These are phyloP conservation scores for Drosophila austrosaltans DNA, from an alignment of 2,888 invertebrate genomes.

Conservation along the genomic window DNA sequence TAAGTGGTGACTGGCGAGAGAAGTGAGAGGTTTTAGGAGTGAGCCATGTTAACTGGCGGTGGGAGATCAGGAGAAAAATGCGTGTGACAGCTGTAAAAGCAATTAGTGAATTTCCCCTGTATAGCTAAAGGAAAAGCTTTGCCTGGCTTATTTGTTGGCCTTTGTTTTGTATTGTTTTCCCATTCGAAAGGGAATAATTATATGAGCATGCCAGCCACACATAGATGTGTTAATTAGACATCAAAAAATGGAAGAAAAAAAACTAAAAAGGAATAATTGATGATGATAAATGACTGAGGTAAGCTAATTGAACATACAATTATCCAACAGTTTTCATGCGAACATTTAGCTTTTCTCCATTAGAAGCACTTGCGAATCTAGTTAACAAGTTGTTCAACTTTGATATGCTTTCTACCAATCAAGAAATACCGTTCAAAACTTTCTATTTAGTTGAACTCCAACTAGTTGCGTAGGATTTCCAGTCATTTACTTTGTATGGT, in stretches of 20 bases:
- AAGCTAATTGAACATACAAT: slow-evolving; percentile 7
- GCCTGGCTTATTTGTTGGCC: slow-evolving; percentile 27
- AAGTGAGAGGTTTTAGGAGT: neutral
- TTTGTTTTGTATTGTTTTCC: slow-evolving; percentile 20
- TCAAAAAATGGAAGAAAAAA: neutral
- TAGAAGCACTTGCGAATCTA: neutral
- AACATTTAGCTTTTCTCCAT: neutral
- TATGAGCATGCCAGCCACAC: neutral
- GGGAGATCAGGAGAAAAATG: neutral
- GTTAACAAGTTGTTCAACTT: neutral
- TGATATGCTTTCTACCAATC: neutral
- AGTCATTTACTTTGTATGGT: too few relatives aligned
- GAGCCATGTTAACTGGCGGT: neutral
- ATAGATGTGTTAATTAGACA: slow-evolving; percentile 11
- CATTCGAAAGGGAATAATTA: slow-evolving; percentile 38
- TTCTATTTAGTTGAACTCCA: too few relatives aligned
- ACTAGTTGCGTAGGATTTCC: too few relatives aligned
- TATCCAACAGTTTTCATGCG: neutral
- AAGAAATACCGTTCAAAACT: neutral
- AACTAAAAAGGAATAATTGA: neutral
- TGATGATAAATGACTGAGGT: slow-evolving; percentile 1
- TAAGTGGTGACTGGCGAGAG: neutral
- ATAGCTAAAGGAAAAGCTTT: slow-evolving; percentile 28
- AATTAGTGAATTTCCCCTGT: slow-evolving; percentile 47
- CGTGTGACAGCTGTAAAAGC: slow-evolving; percentile 42